Percentiles rank a stretch among this genome's conserved stretches.
phyloP scores from a whole-genome alignment of 1,140 invertebrate genomes.

The Drosophila kurseongensis region DNA sequence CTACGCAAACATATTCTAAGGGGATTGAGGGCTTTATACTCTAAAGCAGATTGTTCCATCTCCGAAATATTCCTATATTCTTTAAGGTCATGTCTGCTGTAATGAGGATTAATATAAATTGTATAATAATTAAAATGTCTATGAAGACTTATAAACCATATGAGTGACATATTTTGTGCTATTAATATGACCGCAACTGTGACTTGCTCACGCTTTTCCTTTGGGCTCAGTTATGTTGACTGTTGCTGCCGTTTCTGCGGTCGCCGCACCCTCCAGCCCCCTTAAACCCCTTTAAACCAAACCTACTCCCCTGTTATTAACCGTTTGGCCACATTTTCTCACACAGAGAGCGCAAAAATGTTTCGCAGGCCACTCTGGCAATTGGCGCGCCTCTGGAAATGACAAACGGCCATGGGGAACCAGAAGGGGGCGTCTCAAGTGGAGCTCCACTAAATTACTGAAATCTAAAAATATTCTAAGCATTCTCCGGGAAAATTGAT shows the following conservation, averaged over 20 bases:
- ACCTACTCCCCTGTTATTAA: conserved; percentile 53
- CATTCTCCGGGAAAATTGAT: conserved; percentile 42
- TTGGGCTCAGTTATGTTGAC: conserved; percentile 46
- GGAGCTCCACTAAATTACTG: conserved; percentile 43
- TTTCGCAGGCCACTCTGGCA: conserved; percentile 57
- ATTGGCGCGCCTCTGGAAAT: conserved; percentile 75
- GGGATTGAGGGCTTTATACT: too few relatives aligned
- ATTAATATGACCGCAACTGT: conserved; percentile 7
- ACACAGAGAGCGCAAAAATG: conserved; percentile 63
- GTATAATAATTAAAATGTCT: too few relatives aligned
- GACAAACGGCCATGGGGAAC: conserved; percentile 63
- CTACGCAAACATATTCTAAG: too few relatives aligned
- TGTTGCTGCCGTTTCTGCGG: conserved; percentile 45
- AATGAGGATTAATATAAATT: too few relatives aligned
- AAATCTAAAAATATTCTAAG: conserved; percentile 50
- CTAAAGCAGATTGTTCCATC: too few relatives aligned
- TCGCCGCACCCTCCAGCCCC: conserved; percentile 43
- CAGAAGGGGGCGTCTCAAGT: conserved; percentile 25
- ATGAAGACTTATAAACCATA: background rate
- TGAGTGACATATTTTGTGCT: background rate
- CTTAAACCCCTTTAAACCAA: background rate
- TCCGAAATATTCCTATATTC: too few relatives aligned
- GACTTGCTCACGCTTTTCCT: conserved; percentile 46
- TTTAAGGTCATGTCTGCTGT: too few relatives aligned
- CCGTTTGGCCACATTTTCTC: conserved; percentile 79